Conservation (phyloP, 2,888 invertebrate genomes). For the Morpho deidamia region DNA sequence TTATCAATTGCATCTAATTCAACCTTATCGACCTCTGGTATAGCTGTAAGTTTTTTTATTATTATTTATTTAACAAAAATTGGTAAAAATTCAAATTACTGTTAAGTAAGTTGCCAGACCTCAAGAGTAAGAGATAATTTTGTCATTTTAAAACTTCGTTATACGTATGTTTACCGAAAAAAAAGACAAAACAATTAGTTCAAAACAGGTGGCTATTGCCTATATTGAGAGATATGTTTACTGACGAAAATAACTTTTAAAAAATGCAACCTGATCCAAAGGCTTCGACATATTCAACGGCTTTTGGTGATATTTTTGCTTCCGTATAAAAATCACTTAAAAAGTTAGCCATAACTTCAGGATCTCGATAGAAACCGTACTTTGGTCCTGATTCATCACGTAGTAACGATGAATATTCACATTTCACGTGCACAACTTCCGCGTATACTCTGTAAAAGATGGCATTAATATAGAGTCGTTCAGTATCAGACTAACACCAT, state of each 20-base stretch:
- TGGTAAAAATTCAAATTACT: too few relatives aligned
- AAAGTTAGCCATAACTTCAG: conserved; percentile 61
- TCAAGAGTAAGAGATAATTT: too few relatives aligned
- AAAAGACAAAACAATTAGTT: too few relatives aligned
- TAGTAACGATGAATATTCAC: conserved; percentile 70
- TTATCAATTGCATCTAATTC: conserved; percentile 81
- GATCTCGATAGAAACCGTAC: conserved; percentile 77
- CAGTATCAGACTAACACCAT: too few relatives aligned
- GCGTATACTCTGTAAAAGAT: conserved; percentile 73
- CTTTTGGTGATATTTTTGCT: conserved; percentile 80
- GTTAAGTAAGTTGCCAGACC: too few relatives aligned
- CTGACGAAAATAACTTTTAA: not conserved
- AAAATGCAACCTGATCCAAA: conserved; percentile 81
- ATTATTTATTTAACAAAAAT: too few relatives aligned
- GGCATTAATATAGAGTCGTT: too few relatives aligned
- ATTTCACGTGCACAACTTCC: conserved; percentile 82
- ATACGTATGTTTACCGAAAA: too few relatives aligned
- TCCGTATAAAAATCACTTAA: conserved; percentile 78
- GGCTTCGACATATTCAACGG: conserved; percentile 89
- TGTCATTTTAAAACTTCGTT: too few relatives aligned
- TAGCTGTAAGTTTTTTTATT: conserved; percentile 35
- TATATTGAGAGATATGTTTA: not conserved
- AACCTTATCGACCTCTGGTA: conserved; percentile 79
- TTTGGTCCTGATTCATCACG: conserved; percentile 72
- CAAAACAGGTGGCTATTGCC: too few relatives aligned